A percentile compares a stretch with the other conserved stretches of the same genome.
Conservation (phyloP, 1,140 invertebrate genomes). For the Seison nebaliae region DNA sequence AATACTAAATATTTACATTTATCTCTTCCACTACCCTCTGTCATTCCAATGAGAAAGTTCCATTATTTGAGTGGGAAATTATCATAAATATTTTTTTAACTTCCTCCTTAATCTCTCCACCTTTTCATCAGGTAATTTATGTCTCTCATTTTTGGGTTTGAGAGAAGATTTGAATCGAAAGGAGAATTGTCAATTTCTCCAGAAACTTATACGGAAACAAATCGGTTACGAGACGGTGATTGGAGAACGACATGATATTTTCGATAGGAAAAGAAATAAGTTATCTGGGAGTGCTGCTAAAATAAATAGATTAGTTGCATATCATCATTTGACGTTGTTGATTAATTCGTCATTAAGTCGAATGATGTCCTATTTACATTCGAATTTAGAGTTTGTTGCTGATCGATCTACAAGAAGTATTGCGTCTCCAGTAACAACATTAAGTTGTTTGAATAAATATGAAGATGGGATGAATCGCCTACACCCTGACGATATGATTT, state of each 20-base stretch:
- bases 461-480: too few relatives aligned
- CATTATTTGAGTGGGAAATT: too few relatives aligned
- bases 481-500: too few relatives aligned
- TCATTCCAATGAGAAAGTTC: too few relatives aligned
- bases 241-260: slow-evolving; percentile 14
- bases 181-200: slow-evolving; percentile 42
- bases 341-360: too few relatives aligned
- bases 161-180: slow-evolving; percentile 47
- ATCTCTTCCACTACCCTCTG: too few relatives aligned
- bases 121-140: slow-evolving; percentile 11
- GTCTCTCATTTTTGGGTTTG: slow-evolving; percentile 39
- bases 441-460: too few relatives aligned
- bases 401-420: too few relatives aligned
- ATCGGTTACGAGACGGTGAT: slow-evolving; percentile 16
- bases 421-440: too few relatives aligned
- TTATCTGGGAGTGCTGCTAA: slow-evolving; percentile 63
- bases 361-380: too few relatives aligned
- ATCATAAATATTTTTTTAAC: background rate
- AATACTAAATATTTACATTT: too few relatives aligned
- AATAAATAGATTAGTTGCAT: slow-evolving; percentile 49
- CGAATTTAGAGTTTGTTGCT: too few relatives aligned
- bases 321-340: slow-evolving; percentile 75
- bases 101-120: background rate
- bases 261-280: background rate
- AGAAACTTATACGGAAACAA: slow-evolving; percentile 45